A percentile compares a stretch with the other conserved stretches of the same genome.
Conservation (phyloP, 2,888 invertebrate genomes). For the Odontocerum albicorne region DNA sequence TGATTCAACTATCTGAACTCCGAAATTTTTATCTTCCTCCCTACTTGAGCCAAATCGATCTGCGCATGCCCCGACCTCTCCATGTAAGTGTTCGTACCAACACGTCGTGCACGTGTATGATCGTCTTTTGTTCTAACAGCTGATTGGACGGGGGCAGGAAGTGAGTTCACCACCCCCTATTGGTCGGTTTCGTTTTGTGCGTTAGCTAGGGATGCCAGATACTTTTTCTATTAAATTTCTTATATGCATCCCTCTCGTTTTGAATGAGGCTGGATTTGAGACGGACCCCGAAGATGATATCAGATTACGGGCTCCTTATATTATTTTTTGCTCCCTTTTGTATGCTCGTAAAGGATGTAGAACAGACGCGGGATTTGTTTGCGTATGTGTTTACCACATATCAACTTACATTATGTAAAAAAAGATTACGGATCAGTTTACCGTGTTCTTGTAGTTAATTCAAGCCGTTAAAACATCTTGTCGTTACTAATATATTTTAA, state of each 20-base stretch:
- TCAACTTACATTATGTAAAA: constrained; percentile 8
- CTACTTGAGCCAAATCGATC: too few species aligned
- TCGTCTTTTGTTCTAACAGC: constrained; percentile 60
- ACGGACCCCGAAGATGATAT: constrained; percentile 23
- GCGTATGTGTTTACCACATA: constrained; percentile 1
- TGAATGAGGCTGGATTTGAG: constrained; percentile 7
- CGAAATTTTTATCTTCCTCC: too few species aligned
- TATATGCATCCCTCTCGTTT: constrained; percentile 15
- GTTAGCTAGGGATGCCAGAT: constrained; percentile 53
- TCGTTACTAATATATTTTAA: too few species aligned
- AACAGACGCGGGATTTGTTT: constrained; percentile 25
- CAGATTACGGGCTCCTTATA: constrained; percentile 20
- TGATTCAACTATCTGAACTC: too few species aligned
- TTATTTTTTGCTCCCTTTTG: constrained; percentile 24
- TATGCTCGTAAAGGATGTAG: constrained; percentile 22
- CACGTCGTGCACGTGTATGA: constrained; percentile 19
- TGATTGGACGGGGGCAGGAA: constrained; percentile 61
- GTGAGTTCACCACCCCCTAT: constrained; percentile 62
- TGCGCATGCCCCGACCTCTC: constrained; percentile 5
- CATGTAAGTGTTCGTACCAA: constrained; percentile 7
- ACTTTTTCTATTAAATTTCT: not conserved
- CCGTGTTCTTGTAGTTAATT: too few species aligned
- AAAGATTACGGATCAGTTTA: not conserved
- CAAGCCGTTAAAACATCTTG: too few species aligned
- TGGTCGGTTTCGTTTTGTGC: constrained; percentile 61